Evolutionary conservation across 2,888 invertebrate species (phyloP), one percentile per base, ranked within the genome.

Genomic region (Papilio gigon): DNA sequence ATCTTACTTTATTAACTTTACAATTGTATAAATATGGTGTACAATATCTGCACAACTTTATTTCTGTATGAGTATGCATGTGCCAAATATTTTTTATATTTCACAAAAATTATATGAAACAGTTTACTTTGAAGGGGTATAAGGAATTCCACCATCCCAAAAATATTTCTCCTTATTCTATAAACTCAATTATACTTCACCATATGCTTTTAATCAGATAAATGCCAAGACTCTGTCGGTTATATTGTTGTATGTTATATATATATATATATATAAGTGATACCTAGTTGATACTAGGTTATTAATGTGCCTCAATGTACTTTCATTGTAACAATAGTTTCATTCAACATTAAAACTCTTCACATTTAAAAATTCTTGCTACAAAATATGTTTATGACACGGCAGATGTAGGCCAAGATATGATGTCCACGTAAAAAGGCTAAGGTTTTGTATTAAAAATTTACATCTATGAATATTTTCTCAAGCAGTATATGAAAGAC

Each of bases 1-100:
- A 70, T 30, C 65, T 25, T 65, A 44, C 60, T 25, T 37, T n/a
- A 22, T 47, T 22, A 25, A 60, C 53, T 58, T 61, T 33, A 14
- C 30, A 66, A 42, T 33, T n/a, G 53, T 12, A 17, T 9, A 17
- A 40, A 40, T 40, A 5, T 40, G n/a, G 44, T 22, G 44, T 44
- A 22, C 2, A 47, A 47, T 22, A 47, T 17, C 44, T 50, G 14
- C 12, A 25, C 12, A 17, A 50, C 2, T 25, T 14, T 22, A 47
- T 20, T 20, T 44, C n/a, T n/a, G n/a, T n/a, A n/a, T n/a, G n/a
- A n/a, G 6, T 6, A 17, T 40, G 17, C 17, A 20, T 44, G 44
- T 20, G 9, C 17, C 17, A 20, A n/a, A n/a, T n/a, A n/a, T n/a
- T n/a, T n/a, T n/a, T n/a, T n/a, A 9, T 44, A 20, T 9, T 44